Evolutionary conservation across 2,797 vertebrate species (phyloP).

Genomic region (Sphaeramia orbicularis): DNA sequence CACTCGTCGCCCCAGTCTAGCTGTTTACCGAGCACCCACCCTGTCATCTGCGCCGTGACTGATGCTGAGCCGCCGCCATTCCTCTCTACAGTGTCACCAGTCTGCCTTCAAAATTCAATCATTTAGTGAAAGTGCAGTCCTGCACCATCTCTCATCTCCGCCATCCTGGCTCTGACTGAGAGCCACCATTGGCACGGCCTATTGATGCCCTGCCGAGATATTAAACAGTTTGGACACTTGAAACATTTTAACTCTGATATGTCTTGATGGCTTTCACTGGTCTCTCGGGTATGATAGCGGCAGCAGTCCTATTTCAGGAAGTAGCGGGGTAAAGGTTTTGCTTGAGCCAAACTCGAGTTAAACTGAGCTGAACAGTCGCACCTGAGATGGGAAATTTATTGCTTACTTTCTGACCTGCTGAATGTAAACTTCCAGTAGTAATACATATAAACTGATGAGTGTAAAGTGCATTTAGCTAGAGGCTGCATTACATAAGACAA

Average conservation of each 20-base stretch:
- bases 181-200: constrained; percentile 55
- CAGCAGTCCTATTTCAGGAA: constrained; percentile 49
- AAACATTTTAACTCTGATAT: constrained; percentile 74
- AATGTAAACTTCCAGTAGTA: constrained; percentile 6
- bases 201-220: constrained; percentile 54
- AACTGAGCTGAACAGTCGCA: constrained; percentile 21
- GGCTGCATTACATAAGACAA: background rate
- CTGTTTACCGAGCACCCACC: constrained; percentile 60
- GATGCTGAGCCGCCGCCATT: constrained; percentile 67
- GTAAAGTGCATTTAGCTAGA: constrained; percentile 14
- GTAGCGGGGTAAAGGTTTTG: constrained; percentile 8
- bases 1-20: constrained; percentile 10
- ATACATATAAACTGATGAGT: background rate
- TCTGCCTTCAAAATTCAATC: constrained; percentile 80
- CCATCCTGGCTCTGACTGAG: constrained; percentile 58
- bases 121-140: constrained; percentile 71
- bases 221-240: constrained; percentile 72
- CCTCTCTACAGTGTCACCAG: constrained; percentile 69
- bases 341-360: constrained; percentile 16
- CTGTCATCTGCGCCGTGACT: constrained; percentile 67
- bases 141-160: constrained; percentile 63
- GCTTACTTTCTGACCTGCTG: constrained; percentile 23
- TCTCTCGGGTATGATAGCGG: constrained; percentile 54
- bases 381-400: constrained; percentile 33
- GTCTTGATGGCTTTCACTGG: constrained; percentile 67